These are phyloP conservation scores for Amphiprion ocellaris DNA, from an alignment of 2,113 vertebrate genomes.

Conservation along the genomic window DNA sequence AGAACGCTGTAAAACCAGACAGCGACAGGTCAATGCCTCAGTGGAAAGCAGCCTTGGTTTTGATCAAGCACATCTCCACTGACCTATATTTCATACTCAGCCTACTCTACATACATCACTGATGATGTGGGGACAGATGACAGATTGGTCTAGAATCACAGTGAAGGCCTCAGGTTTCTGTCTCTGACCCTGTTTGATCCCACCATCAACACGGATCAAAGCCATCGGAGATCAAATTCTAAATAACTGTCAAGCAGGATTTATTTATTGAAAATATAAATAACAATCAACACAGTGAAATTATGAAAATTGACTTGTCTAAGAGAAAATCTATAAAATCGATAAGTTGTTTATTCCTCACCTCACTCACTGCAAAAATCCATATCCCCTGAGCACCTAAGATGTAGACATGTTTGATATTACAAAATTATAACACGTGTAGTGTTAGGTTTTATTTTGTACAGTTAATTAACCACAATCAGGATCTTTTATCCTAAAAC, in stretches of 20 bases:
- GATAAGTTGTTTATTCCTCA: not conserved
- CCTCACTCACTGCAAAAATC: not conserved
- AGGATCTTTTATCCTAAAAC: slow-evolving; percentile 33
- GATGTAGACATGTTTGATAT: too few relatives aligned
- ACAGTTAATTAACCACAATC: slow-evolving; percentile 7
- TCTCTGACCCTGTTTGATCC: slow-evolving; percentile 36
- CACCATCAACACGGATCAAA: not conserved
- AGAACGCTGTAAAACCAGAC: slow-evolving; percentile 47
- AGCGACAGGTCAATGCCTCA: slow-evolving; percentile 40
- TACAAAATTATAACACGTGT: too few relatives aligned
- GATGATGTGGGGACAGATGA: slow-evolving; percentile 54
- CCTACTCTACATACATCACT: slow-evolving; percentile 48
- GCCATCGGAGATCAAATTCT: not conserved
- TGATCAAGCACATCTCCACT: slow-evolving; percentile 58
- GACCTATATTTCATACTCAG: slow-evolving; percentile 66
- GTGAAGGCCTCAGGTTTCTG: slow-evolving; percentile 30
- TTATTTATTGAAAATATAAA: not conserved
- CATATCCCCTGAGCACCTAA: not conserved
- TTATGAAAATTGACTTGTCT: too few relatives aligned
- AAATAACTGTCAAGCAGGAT: slow-evolving; percentile 1
- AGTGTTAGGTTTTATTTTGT: slow-evolving; percentile 9
- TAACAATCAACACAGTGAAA: not conserved
- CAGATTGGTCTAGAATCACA: slow-evolving; percentile 51
- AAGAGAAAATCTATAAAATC: too few relatives aligned
- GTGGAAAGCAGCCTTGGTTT: slow-evolving; percentile 49